Evolutionary conservation across 2,797 vertebrate species (phyloP), one percentile per base, ranked within the genome.

Genomic region (Epinephelus coioides): DNA sequence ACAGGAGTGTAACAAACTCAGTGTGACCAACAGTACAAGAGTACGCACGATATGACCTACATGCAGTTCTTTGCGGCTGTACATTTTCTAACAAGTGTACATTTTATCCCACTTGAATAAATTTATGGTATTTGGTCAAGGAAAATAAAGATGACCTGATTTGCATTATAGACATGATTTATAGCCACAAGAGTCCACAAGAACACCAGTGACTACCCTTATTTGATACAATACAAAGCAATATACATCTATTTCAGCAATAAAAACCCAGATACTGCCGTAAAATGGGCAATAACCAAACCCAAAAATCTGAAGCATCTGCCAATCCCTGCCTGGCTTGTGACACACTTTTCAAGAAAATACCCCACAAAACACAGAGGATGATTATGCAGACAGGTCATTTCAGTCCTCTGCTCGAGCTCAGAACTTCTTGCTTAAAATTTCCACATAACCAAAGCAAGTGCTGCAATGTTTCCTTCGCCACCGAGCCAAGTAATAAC

Each of bases 51-150:
- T 40, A 49, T 86, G 81, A 66, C 79, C 78, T 43, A 72, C 23
- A 75, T 73, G 47, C 56, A 60, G 40, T 60, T 49, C 15, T 34
- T 44, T 47, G 19, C 0, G 1, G 17, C 40, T 60, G 23, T 34
- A 25, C 46, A 25, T 63, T 65, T 54, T 54, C 17, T 3, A 23
- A 51, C 8, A 65, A 43, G 18, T 12, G 15, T 14, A 38, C 40
- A 25, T 46, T 63, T 74, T 14, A 25, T 73, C 46, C 54, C 69
- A 65, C 62, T 30, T 66, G 21, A 70, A 75, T 65, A 15, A 59
- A 17, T 77, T 69, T 14, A 43, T 76, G 73, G 47, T 72, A 78
- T 73, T 74, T 54, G 38, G 15, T 6, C 18, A 3, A 46, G 46
- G 23, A 70, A 68, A 51, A 14, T 23, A 13, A 4, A 44, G 3